Conservation (phyloP, 2,888 invertebrate genomes). For the Automeris io region DNA sequence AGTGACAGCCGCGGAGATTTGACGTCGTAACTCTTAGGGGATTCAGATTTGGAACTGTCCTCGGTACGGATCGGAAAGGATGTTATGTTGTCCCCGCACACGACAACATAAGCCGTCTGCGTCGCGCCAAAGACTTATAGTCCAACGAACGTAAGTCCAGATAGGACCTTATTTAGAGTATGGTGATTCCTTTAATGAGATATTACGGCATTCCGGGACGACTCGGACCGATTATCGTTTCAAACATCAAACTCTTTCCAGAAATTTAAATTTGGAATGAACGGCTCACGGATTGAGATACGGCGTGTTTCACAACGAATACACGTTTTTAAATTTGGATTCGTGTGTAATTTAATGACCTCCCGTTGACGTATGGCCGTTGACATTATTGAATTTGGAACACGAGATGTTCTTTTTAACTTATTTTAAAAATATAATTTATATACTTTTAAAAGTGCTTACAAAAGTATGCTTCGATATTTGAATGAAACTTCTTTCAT, state of each 20-base stretch:
- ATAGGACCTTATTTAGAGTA: constrained; percentile 40
- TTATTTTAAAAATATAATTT: constrained; percentile 6
- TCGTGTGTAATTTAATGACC: constrained; percentile 55
- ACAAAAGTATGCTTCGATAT: too few relatives aligned
- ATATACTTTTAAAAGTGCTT: constrained; percentile 4
- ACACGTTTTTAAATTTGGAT: constrained; percentile 63
- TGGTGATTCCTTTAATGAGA: constrained; percentile 51
- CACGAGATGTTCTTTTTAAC: constrained; percentile 4
- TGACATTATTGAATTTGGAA: constrained; percentile 20
- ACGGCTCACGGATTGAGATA: constrained; percentile 56
- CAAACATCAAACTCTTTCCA: constrained; percentile 67
- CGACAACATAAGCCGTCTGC: constrained; percentile 34
- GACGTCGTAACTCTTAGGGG: constrained; percentile 63
- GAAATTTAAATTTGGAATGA: constrained; percentile 68
- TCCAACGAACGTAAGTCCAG: constrained; percentile 26
- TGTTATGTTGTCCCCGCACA: constrained; percentile 21
- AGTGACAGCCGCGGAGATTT: constrained; percentile 52
- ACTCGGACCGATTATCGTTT: constrained; percentile 59
- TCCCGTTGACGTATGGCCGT: constrained; percentile 46
- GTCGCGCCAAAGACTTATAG: constrained; percentile 34
- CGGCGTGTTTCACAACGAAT: constrained; percentile 52
- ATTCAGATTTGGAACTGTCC: constrained; percentile 61
- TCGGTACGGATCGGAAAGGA: constrained; percentile 26
- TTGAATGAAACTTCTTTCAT: too few relatives aligned
- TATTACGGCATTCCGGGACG: constrained; percentile 64